Conservation (phyloP, 2,888 invertebrate genomes). For the Ornithoptera priamus region DNA sequence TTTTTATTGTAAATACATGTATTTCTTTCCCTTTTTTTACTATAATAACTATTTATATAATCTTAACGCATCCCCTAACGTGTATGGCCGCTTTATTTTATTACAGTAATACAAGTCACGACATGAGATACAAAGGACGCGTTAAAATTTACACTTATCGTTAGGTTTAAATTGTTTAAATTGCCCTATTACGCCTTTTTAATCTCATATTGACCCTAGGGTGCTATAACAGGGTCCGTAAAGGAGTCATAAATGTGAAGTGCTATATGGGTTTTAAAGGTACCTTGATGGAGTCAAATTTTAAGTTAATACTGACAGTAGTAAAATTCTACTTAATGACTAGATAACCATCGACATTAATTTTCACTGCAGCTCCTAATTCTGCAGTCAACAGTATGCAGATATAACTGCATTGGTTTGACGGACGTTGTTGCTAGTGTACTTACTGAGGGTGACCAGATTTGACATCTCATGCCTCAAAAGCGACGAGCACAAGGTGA, state of each 20-base stretch:
- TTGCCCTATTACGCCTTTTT: slow-evolving; percentile 23
- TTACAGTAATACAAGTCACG: slow-evolving; percentile 13
- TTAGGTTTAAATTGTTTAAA: slow-evolving; percentile 27
- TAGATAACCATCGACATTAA: background rate
- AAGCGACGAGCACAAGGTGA: no score
- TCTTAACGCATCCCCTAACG: slow-evolving; percentile 3
- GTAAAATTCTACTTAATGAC: background rate
- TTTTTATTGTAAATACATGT: background rate
- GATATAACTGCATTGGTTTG: no score
- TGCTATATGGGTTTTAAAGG: slow-evolving; percentile 22
- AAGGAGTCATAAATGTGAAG: slow-evolving; percentile 24
- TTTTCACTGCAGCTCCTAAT: no score
- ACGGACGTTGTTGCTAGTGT: no score
- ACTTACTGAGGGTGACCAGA: no score
- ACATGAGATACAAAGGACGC: slow-evolving; percentile 7
- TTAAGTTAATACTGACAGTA: background rate
- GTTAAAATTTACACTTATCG: slow-evolving; percentile 16
- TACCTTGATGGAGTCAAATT: slow-evolving; percentile 2
- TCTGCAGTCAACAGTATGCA: no score
- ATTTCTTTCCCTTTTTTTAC: background rate
- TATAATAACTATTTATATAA: background rate
- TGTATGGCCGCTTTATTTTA: slow-evolving; percentile 15
- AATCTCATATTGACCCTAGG: slow-evolving; percentile 23
- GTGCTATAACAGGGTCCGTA: slow-evolving; percentile 18
- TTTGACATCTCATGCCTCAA: no score